These are phyloP conservation scores for Graptemys geographica DNA, from an alignment of 2,797 vertebrate genomes.

Conservation along the genomic window DNA sequence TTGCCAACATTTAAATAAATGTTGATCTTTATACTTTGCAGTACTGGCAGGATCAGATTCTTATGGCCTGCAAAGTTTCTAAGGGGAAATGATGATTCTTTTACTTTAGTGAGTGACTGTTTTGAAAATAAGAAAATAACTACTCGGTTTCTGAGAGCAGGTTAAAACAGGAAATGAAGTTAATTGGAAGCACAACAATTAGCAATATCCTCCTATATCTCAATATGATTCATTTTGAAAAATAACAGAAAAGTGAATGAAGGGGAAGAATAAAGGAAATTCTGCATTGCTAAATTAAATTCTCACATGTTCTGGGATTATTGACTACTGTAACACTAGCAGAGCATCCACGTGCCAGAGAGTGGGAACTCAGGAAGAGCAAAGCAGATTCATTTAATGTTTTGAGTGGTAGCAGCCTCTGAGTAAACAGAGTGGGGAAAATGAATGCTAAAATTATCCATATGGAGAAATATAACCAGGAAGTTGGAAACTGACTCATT, in stretches of 20 bases:
- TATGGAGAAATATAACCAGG: conserved; percentile 32
- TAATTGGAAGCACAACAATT: conserved; percentile 40
- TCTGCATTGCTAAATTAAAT: neutral
- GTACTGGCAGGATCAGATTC: neutral
- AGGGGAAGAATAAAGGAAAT: conserved; percentile 10
- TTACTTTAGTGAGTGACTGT: conserved; percentile 18
- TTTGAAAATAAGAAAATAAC: conserved; percentile 37
- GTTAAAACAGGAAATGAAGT: conserved; percentile 35
- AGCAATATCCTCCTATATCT: neutral
- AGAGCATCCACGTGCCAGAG: neutral
- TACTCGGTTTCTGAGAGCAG: neutral
- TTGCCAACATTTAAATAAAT: neutral
- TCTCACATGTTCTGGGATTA: neutral
- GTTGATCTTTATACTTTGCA: neutral
- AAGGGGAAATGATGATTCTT: neutral
- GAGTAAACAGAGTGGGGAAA: conserved; percentile 33
- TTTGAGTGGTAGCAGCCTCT: neutral
- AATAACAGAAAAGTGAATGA: neutral
- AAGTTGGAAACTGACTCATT: conserved; percentile 58
- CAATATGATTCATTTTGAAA: conserved; percentile 28
- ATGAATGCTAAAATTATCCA: conserved; percentile 47
- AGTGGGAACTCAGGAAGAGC: neutral
- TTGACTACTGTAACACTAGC: neutral
- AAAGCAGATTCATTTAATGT: neutral
- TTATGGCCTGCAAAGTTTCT: neutral